Evolutionary conservation across 2,113 vertebrate species (phyloP).

Genomic region (Scalopus aquaticus): DNA sequence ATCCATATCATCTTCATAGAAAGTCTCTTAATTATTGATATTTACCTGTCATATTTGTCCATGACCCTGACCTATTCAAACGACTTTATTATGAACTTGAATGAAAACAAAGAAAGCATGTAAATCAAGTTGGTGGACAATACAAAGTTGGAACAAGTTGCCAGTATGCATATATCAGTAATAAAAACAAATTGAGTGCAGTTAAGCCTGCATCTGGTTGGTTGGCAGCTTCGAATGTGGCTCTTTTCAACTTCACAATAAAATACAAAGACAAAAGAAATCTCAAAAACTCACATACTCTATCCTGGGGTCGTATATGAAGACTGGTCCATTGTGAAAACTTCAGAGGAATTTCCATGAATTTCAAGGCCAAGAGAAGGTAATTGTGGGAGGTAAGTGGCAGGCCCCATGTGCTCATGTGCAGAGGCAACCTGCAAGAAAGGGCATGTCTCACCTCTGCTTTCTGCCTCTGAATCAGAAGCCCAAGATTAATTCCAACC

Average conservation of each 20-base stretch:
- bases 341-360: neutral
- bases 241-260: neutral
- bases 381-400: neutral
- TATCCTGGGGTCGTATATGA: neutral
- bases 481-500: neutral
- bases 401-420: neutral
- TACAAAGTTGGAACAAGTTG: neutral
- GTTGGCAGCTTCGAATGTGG: neutral
- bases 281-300: neutral
- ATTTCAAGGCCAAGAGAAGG: neutral
- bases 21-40: neutral
- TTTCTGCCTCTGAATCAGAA: neutral
- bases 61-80: conserved; percentile 5
- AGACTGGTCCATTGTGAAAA: neutral
- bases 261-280: neutral
- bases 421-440: neutral
- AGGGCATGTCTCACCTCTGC: neutral
- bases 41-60: conserved; percentile 26
- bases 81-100: conserved; percentile 44
- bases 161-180: neutral
- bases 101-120: conserved; percentile 34
- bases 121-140: neutral
- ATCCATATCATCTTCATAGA: neutral
- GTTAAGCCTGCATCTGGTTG: neutral
- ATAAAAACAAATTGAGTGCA: neutral